A percentile compares a stretch with the other conserved stretches of the same genome.
phyloP scores from a whole-genome alignment of 2,113 vertebrate genomes.

The Orcinus orca region DNA sequence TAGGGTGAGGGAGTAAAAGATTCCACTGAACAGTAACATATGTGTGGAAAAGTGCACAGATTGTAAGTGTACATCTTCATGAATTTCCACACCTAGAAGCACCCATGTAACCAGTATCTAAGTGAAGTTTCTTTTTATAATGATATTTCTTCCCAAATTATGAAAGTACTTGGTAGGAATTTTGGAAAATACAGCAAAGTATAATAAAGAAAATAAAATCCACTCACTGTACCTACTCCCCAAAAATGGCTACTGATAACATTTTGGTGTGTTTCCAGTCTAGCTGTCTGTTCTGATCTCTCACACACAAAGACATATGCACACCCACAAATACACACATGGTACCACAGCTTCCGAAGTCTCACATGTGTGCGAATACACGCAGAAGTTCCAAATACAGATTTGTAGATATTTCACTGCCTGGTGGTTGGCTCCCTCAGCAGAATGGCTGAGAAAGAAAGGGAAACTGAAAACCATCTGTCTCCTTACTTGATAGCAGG shows the following conservation, averaged over 20 bases:
- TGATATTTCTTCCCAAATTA: conserved; percentile 2
- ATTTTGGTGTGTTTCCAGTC: background rate
- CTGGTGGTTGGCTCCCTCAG: background rate
- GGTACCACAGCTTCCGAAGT: background rate
- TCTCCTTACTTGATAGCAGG: background rate
- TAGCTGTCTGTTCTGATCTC: background rate
- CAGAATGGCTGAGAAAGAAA: background rate
- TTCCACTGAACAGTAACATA: background rate
- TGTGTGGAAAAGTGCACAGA: background rate
- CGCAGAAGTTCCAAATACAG: background rate
- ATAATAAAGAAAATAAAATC: background rate
- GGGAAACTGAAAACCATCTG: background rate
- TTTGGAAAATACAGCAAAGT: conserved; percentile 23
- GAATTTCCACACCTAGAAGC: background rate
- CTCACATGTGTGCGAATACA: background rate
- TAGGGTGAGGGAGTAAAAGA: background rate
- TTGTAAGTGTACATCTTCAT: background rate
- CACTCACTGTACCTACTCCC: background rate
- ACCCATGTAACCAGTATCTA: background rate
- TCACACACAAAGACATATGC: background rate
- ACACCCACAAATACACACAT: background rate
- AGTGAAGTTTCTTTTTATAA: background rate
- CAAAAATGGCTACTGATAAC: background rate
- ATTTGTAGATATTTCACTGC: background rate
- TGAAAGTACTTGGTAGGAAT: background rate